A percentile compares a stretch with the other conserved stretches of the same genome.
phyloP scores from a whole-genome alignment of 1,140 invertebrate species.

The Euura saliciscinereae region DNA sequence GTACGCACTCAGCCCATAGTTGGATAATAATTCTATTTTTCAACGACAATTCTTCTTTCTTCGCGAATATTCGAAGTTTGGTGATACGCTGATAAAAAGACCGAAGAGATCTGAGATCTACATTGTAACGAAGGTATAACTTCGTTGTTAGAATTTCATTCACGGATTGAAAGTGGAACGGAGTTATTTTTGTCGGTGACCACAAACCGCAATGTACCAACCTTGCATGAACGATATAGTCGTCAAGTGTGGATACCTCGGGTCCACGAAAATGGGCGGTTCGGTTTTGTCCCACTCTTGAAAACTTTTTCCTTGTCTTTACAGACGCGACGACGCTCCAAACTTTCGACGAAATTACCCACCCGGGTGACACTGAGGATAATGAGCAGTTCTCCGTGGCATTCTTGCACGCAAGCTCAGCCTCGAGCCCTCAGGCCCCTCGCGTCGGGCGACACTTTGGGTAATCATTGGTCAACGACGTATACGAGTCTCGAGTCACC shows the following conservation, averaged over 20 bases:
- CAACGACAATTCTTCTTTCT: too few relatives aligned
- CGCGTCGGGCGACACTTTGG: background rate
- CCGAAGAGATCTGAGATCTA: too few relatives aligned
- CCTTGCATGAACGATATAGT: background rate
- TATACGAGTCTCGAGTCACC: background rate
- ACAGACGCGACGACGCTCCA: background rate
- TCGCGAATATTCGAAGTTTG: too few relatives aligned
- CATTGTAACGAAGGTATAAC: too few relatives aligned
- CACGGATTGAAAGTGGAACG: too few relatives aligned
- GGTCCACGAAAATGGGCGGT: too few relatives aligned
- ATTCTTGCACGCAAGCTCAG: conserved; percentile 1
- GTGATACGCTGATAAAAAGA: too few relatives aligned
- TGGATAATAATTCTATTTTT: too few relatives aligned
- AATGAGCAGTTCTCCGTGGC: conserved; percentile 1
- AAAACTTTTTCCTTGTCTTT: conserved; percentile 1
- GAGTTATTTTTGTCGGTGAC: too few relatives aligned
- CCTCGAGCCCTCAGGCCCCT: background rate
- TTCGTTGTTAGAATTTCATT: too few relatives aligned
- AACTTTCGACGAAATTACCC: conserved; percentile 1
- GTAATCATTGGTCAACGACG: conserved; percentile 3
- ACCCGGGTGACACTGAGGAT: background rate
- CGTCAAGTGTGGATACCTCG: background rate
- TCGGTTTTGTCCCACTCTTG: background rate
- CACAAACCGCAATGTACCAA: too few relatives aligned
- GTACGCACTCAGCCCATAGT: too few relatives aligned